Conservation (phyloP, 2,113 vertebrate species). For the Malurus cyaneus region DNA sequence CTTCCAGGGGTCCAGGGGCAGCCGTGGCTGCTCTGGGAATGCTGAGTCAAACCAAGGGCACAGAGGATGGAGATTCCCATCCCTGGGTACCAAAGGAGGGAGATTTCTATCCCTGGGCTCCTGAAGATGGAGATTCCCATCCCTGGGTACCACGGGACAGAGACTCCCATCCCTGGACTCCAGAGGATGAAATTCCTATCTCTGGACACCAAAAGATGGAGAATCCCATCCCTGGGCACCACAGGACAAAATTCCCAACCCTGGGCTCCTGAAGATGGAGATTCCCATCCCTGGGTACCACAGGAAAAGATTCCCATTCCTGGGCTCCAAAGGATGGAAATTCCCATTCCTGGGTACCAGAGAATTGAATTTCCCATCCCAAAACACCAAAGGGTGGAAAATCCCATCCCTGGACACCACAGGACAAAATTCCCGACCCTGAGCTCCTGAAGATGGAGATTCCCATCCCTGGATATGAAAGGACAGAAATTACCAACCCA, state of each 20-base stretch:
- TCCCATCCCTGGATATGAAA: accelerated
- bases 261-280: no score
- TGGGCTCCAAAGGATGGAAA: accelerated
- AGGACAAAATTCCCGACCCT: no score
- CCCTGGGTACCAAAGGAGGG: accelerated
- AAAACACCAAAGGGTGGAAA: accelerated
- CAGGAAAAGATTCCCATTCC: background rate
- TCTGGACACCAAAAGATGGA: accelerated
- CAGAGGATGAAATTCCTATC: accelerated
- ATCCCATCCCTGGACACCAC: no score
- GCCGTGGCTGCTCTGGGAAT: background rate
- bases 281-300: accelerated
- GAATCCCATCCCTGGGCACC: accelerated
- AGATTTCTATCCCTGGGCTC: background rate
- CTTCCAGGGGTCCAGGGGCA: background rate
- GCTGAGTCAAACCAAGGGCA: accelerated
- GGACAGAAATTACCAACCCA: background rate
- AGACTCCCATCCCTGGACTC: background rate
- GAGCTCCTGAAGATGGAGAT: accelerated
- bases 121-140: background rate
- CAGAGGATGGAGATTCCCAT: background rate
- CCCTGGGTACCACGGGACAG: accelerated
- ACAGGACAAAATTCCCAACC: no score
- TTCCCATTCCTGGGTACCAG: background rate
- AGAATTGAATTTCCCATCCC: background rate